Evolutionary conservation across 2,113 vertebrate species (phyloP), one percentile per base, ranked within the genome.

Genomic region (Balaeniceps rex): DNA sequence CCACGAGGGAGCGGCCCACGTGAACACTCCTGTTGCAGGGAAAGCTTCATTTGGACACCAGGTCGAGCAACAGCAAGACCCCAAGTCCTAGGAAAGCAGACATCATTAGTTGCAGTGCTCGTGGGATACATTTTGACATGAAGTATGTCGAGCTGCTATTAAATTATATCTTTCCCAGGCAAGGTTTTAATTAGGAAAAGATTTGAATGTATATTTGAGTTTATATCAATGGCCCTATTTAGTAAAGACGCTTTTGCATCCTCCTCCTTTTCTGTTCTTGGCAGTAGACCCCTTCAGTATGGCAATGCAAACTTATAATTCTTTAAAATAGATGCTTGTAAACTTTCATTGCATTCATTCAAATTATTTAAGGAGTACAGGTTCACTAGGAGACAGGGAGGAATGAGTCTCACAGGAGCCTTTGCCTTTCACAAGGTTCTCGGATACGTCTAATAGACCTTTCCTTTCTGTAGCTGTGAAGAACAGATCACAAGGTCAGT

Each of bases 1-100:
- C 36, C 60, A 11, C 0, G 12, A 19, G 34, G 34, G 23, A 77
- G 3, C 1, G 3, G 14, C 31, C 36, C 77, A 0, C 4, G 1
- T 3, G n/a, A 70, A 57, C 3, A 1, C 21, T 10, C 17, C 13
- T 1, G 0, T 10, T 11, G 44, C 25, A 15, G 9, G 51, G 34
- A 42, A 71, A 40, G 19, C 34, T 51, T 54, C 28, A 0, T 63
- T 54, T 33, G 57, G 51, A 21, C 19, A 3, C 44, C 3, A 16
- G n/a, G 13, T 46, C 4, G 6, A 79, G 52, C 24, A 51, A 15
- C 19, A 38, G 52, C 26, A 38, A 34, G 64, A 36, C 34, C 34
- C 55, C 17, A 10, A 28, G 44, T 9, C 52, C 12, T 6, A 24
- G 19, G 38, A 19, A 22, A 38, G 21, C 79, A 69, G 40, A 14